Evolutionary conservation across 1,140 invertebrate genomes (phyloP).

Genomic region (Pararge aegeria): DNA sequence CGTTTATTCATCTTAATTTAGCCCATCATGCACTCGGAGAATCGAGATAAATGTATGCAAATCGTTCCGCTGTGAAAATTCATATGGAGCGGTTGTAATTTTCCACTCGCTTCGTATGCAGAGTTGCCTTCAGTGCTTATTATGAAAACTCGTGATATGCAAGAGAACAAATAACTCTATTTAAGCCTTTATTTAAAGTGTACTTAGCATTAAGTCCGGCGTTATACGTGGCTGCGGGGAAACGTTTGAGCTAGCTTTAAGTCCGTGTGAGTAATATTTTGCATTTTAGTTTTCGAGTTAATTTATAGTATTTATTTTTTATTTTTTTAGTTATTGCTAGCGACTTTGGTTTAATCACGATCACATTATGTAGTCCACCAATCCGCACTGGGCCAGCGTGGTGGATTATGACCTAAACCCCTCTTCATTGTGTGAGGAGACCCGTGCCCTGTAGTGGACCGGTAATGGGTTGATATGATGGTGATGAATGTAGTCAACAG

Average conservation of each 20-base stretch:
- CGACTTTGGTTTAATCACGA: too few relatives aligned
- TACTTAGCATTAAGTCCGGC: constrained; percentile 10
- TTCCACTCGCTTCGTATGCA: constrained; percentile 32
- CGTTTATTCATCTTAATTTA: constrained; percentile 14
- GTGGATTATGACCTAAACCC: too few relatives aligned
- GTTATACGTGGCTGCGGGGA: not conserved
- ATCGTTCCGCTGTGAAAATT: constrained; percentile 26
- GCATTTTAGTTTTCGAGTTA: not conserved
- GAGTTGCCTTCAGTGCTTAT: constrained; percentile 25
- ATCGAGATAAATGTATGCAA: constrained; percentile 31
- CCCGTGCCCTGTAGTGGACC: too few relatives aligned
- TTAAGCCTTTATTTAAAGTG: constrained; percentile 15
- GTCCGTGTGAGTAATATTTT: not conserved
- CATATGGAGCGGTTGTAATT: constrained; percentile 33
- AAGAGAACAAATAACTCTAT: constrained; percentile 25
- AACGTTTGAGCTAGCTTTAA: not conserved
- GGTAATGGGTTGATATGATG: too few relatives aligned
- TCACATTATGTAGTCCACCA: too few relatives aligned
- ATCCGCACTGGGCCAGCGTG: too few relatives aligned
- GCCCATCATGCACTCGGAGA: constrained; percentile 11
- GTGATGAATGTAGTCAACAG: too few relatives aligned
- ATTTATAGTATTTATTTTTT: not conserved
- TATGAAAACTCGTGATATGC: constrained; percentile 25
- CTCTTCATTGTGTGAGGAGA: too few relatives aligned
- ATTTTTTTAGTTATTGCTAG: too few relatives aligned